Conservation (phyloP, 2,888 invertebrate species). For the Plagiodera versicolora region DNA sequence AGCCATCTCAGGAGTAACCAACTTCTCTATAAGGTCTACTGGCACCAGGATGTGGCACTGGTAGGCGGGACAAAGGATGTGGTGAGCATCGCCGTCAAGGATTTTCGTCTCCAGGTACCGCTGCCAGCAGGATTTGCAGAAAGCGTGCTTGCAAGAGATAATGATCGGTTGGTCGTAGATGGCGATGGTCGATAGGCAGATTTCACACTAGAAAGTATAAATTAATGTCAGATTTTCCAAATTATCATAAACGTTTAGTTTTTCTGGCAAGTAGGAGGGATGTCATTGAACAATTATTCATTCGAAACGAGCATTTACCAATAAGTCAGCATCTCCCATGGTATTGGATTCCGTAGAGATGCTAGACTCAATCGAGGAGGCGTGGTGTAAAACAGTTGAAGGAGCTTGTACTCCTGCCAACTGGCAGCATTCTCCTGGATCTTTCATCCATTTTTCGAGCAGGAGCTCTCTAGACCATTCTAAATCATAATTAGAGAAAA, state of each 20-base stretch:
- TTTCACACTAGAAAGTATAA: slow-evolving; percentile 60
- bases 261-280: too few species aligned
- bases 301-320: slow-evolving; percentile 43
- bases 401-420: slow-evolving; percentile 68
- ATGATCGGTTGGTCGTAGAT: slow-evolving; percentile 57
- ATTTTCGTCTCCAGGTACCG: slow-evolving; percentile 67
- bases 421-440: slow-evolving; percentile 66
- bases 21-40: slow-evolving; percentile 65
- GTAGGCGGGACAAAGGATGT: slow-evolving; percentile 67
- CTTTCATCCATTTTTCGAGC: slow-evolving; percentile 69
- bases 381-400: slow-evolving; percentile 55
- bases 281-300: too few species aligned
- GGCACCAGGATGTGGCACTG: slow-evolving; percentile 66
- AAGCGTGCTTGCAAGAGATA: slow-evolving; percentile 65
- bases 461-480: slow-evolving; percentile 70
- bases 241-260: too few species aligned
- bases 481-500: too few species aligned
- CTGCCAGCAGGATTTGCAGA: slow-evolving; percentile 68
- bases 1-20: slow-evolving; percentile 68
- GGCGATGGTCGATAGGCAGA: slow-evolving; percentile 59
- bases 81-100: slow-evolving; percentile 66
- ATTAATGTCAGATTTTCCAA: background rate
- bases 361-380: slow-evolving; percentile 50
- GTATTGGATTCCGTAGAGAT: slow-evolving; percentile 46
- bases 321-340: slow-evolving; percentile 44